Percentiles rank a stretch among this genome's conserved stretches.
Evolutionary conservation across 1,140 invertebrate genomes (phyloP).

Genomic region (Bombus breviceps): DNA sequence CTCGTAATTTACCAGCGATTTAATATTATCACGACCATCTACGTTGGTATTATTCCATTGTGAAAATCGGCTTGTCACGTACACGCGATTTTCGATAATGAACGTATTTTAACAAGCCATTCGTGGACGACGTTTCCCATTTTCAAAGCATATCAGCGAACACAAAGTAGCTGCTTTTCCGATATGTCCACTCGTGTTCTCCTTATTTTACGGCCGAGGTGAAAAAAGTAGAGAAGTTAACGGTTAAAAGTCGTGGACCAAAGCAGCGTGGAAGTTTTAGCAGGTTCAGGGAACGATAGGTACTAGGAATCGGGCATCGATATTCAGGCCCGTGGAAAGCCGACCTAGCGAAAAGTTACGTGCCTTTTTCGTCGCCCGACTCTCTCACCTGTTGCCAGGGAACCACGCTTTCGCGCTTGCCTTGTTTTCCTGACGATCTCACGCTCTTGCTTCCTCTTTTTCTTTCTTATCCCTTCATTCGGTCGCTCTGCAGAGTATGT

Average conservation of each 20-base stretch:
- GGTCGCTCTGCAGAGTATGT: not conserved
- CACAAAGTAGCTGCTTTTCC: not conserved
- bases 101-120: not conserved
- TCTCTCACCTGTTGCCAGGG: slow-evolving; percentile 69
- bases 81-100: not conserved
- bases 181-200: not conserved
- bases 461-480: not conserved
- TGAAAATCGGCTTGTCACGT: not conserved
- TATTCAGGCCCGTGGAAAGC: slow-evolving; percentile 50
- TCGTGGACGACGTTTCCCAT: not conserved
- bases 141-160: too few relatives aligned
- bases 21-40: not conserved
- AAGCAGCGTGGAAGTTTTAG: slow-evolving; percentile 16
- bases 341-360: slow-evolving; percentile 59
- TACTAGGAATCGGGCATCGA: slow-evolving; percentile 47
- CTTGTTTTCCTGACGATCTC: slow-evolving; percentile 41
- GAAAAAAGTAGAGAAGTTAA: not conserved
- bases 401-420: slow-evolving; percentile 19
- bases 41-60: not conserved
- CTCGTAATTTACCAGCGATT: not conserved
- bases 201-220: not conserved
- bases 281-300: slow-evolving; percentile 4
- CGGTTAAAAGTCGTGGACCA: not conserved
- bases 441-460: not conserved
- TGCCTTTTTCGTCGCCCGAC: slow-evolving; percentile 43